A percentile compares a stretch with the other conserved stretches of the same genome.
Evolutionary conservation across 2,113 vertebrate species (phyloP).

Genomic region (Hippopotamus amphibius): DNA sequence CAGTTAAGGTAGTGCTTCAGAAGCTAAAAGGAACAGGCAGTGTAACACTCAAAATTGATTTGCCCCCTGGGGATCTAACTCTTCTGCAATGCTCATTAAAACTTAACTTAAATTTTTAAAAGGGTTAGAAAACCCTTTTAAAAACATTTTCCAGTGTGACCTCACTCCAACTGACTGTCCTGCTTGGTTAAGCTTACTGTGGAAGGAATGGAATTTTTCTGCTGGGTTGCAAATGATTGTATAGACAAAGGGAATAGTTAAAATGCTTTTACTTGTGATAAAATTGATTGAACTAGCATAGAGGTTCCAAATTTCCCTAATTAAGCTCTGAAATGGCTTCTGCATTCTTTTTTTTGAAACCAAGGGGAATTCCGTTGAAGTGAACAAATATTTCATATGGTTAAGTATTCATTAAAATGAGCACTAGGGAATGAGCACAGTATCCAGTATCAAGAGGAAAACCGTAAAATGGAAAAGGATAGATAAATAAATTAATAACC

Average conservation of each 20-base stretch:
- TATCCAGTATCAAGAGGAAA: conserved; percentile 70
- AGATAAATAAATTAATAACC: conserved; percentile 57
- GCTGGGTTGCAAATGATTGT: conserved; percentile 69
- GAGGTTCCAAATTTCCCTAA: conserved; percentile 74
- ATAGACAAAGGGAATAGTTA: conserved; percentile 79
- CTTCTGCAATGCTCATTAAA: conserved; percentile 80
- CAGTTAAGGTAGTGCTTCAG: conserved; percentile 68
- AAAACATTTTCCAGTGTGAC: conserved; percentile 78
- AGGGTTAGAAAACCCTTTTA: conserved; percentile 67
- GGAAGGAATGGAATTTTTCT: conserved; percentile 68
- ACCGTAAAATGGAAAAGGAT: conserved; percentile 66
- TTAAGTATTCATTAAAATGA: conserved; percentile 79
- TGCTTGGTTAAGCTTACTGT: conserved; percentile 69
- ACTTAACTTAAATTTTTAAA: conserved; percentile 81
- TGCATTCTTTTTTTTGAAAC: conserved; percentile 73
- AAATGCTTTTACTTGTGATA: conserved; percentile 79
- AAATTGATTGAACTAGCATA: conserved; percentile 78
- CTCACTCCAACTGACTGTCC: conserved; percentile 73
- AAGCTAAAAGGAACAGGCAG: conserved; percentile 64
- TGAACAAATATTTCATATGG: conserved; percentile 78
- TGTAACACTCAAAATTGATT: conserved; percentile 77
- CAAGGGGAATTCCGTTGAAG: conserved; percentile 75
- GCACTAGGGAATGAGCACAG: conserved; percentile 55
- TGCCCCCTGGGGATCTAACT: conserved; percentile 70
- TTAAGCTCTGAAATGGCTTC: conserved; percentile 78